Evolutionary conservation across 1,140 invertebrate species (phyloP), one percentile per base, ranked within the genome.

Genomic region (Drosophila orena): DNA sequence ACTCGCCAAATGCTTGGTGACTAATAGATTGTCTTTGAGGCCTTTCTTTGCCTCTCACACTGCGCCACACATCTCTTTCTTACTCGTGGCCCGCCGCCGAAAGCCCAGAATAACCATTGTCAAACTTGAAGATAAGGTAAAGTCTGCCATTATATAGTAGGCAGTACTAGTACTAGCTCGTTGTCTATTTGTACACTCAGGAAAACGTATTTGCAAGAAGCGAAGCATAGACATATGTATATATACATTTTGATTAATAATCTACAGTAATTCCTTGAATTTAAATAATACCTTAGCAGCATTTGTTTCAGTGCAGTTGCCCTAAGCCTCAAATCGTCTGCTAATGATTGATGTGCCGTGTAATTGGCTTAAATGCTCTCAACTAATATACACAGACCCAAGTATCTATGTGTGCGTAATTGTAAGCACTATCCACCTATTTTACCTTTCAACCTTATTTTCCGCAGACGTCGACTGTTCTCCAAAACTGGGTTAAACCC

Each of bases 331-430:
- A 66, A 66, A 77, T 68, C 49, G 64, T 68, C 55, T 69, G 49
- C 50, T 47, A 56, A 79, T 88, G 83, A 86, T 81, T 71, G 74
- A 88, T 88, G 79, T 76, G 47, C 42, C 58, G 34, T 83, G 62
- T 79, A 86, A 88, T 86, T 86, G 81, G 81, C 81, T 88, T 88
- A 88, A 79, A 59, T 59, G 79, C 79, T 83, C 62, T 80, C 40
- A 30, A 64, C 71, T 49, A 59, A 72, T 53, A 60, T 64, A 76
- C 53, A 56, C 43, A 64, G 47, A 40, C 14, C 17, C 11, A 60
- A 66, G 30, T 47, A 69, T 47, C 62, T 46, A 37, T 49, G 46
- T 66, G 35, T 59, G 30, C 27, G 43, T 49, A 49, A 43, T 44
- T 55, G 34, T 40, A 34, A 24, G 20, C 35, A 27, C 43, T 27